Percentiles rank a stretch among this genome's conserved stretches.
These are phyloP conservation scores for Ectemnius cavifrons DNA, from an alignment of 2,888 invertebrate species.

Conservation along the genomic window DNA sequence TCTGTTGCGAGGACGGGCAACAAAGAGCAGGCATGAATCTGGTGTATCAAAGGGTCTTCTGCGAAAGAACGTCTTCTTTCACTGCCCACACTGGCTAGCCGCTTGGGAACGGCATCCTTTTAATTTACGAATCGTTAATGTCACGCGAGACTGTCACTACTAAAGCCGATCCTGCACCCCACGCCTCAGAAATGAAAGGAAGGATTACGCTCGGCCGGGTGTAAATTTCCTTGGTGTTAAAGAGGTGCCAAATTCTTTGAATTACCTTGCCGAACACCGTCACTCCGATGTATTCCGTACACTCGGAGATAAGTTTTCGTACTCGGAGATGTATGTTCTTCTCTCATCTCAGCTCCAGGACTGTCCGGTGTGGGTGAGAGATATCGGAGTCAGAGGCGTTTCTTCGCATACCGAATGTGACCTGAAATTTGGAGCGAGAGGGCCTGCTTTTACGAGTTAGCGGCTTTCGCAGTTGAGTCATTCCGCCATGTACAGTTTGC, in stretches of 20 bases:
- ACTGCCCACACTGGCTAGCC: constrained; percentile 57
- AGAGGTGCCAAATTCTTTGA: constrained; percentile 70
- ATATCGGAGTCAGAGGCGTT: neutral
- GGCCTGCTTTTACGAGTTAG: constrained; percentile 34
- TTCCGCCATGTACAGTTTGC: constrained; percentile 31
- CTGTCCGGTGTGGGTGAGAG: neutral
- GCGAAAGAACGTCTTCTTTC: constrained; percentile 62
- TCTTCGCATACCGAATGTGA: no score
- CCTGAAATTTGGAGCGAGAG: no score
- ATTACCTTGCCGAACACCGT: constrained; percentile 55
- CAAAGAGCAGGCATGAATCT: constrained; percentile 45
- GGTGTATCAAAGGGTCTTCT: constrained; percentile 33
- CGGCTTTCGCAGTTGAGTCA: constrained; percentile 32
- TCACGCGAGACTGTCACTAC: constrained; percentile 46
- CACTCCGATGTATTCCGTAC: neutral
- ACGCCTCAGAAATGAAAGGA: constrained; percentile 17
- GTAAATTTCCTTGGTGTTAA: constrained; percentile 68
- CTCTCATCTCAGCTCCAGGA: no score
- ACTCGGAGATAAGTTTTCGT: constrained; percentile 10
- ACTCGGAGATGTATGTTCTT: no score
- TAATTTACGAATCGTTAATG: constrained; percentile 74
- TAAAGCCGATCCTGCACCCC: constrained; percentile 48
- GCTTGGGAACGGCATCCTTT: constrained; percentile 62
- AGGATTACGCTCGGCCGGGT: constrained; percentile 54
- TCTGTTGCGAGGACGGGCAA: neutral